Conservation (phyloP, 2,113 vertebrate genomes). For the Oncorhynchus clarkii region DNA sequence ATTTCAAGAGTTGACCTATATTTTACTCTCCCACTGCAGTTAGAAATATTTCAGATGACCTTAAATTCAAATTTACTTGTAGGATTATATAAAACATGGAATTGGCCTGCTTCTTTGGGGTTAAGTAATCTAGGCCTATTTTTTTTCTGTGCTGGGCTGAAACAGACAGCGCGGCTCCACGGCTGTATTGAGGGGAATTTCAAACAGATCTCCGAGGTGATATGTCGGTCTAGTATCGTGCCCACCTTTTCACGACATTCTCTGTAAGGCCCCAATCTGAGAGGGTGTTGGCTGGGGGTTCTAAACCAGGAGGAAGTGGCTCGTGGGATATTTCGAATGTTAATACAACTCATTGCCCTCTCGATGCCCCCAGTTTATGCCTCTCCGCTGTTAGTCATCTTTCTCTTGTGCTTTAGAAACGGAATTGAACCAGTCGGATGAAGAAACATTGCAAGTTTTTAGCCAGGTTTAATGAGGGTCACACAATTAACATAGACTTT, state of each 20-base stretch:
- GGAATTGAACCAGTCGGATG: not conserved
- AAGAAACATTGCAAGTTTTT: not conserved
- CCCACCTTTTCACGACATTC: not conserved
- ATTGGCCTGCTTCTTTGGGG: not conserved
- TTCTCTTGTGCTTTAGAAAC: not conserved
- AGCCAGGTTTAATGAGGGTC: too few relatives aligned
- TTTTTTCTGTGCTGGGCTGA: not conserved
- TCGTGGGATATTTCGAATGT: not conserved
- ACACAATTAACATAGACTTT: too few relatives aligned
- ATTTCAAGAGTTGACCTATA: not conserved
- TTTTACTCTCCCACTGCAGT: not conserved
- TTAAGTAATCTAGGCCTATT: not conserved
- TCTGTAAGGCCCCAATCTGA: too few relatives aligned
- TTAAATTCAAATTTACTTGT: not conserved
- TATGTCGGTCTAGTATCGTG: constrained; percentile 2
- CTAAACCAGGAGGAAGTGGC: too few relatives aligned
- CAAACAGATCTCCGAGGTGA: constrained; percentile 9
- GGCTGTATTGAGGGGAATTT: not conserved
- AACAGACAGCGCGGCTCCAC: constrained; percentile 9
- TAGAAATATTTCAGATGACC: too few relatives aligned
- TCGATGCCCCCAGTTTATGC: not conserved
- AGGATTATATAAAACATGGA: not conserved
- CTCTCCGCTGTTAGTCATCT: not conserved
- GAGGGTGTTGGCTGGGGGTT: too few relatives aligned
- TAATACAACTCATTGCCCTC: constrained; percentile 1